Base-by-base conservation (phyloP, 1,140 invertebrate genomes). In the Coelopa frigida region DNA sequence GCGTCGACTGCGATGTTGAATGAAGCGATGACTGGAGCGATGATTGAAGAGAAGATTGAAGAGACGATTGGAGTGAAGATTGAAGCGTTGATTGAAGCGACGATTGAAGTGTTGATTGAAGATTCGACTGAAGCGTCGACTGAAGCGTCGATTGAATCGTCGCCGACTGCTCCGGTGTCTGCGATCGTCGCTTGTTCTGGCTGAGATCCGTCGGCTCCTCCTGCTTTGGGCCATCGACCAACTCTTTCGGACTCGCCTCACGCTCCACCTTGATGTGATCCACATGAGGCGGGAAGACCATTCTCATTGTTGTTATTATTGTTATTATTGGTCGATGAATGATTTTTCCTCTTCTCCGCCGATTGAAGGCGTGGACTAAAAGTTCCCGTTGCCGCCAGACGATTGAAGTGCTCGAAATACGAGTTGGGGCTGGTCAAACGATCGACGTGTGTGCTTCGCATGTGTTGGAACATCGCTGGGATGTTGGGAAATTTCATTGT, bases 41-140 rank as follows among this genome's bases (percentile, higher is more conserved):
- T n/a, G n/a, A n/a, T n/a, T n/a, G n/a, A n/a, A n/a, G n/a, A n/a
- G n/a, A n/a, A n/a, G n/a, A n/a, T n/a, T n/a, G n/a, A n/a, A n/a
- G n/a, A n/a, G n/a, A n/a, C n/a, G n/a, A n/a, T n/a, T n/a, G n/a
- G n/a, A n/a, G n/a, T n/a, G n/a, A n/a, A n/a, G n/a, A n/a, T n/a
- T n/a, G n/a, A n/a, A n/a, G 57, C 91, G 94, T 58, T 91, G 86
- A 55, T 86, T 89, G 58, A 90, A 94, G 3, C n/a, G n/a, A n/a
- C n/a, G n/a, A n/a, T n/a, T n/a, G n/a, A n/a, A n/a, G n/a, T n/a
- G n/a, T n/a, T n/a, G n/a, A n/a, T n/a, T n/a, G n/a, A n/a, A n/a
- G n/a, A n/a, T n/a, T n/a, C n/a, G n/a, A n/a, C n/a, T n/a, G n/a
- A n/a, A n/a, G n/a, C 14, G 27, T 29, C 27, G 27, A 10, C 27